phyloP scores from a whole-genome alignment of 2,888 invertebrate species.

The Hirtodrosophila duncani region DNA sequence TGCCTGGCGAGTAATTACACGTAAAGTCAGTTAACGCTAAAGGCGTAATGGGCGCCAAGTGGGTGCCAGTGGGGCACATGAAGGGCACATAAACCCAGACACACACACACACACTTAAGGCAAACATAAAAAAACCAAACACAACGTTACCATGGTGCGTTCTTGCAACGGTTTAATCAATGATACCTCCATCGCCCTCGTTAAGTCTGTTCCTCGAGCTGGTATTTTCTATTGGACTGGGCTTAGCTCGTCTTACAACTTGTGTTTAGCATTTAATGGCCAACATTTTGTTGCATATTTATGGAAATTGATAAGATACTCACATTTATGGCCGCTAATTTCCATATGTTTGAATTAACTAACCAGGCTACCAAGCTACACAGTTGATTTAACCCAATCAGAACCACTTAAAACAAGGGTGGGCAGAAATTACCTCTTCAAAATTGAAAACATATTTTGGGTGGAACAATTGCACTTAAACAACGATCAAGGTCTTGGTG shows the following conservation, averaged over 20 bases:
- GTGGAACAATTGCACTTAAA: no score
- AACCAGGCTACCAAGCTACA: neutral
- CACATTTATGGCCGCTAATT: conserved; percentile 32
- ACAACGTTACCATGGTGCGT: conserved; percentile 49
- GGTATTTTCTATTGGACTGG: no score
- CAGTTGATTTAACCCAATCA: no score
- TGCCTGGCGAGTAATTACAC: conserved; percentile 55
- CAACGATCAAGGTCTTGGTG: no score
- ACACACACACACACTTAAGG: neutral
- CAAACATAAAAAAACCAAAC: conserved; percentile 11
- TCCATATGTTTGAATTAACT: conserved; percentile 21
- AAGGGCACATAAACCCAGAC: conserved; percentile 32
- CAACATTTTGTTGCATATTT: conserved; percentile 47
- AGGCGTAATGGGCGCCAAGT: conserved; percentile 1
- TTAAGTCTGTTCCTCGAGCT: no score
- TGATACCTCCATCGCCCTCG: conserved; percentile 28
- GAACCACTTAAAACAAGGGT: no score
- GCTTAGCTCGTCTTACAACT: conserved; percentile 2
- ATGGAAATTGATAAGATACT: conserved; percentile 59
- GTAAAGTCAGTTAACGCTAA: conserved; percentile 23
- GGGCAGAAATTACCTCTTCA: no score
- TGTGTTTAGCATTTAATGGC: conserved; percentile 28
- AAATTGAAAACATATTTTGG: no score
- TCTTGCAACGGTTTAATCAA: conserved; percentile 59
- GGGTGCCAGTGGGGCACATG: conserved; percentile 25